Evolutionary conservation across 2,113 vertebrate species (phyloP), one percentile per base, ranked within the genome.

Genomic region (Muntiacus reevesi): DNA sequence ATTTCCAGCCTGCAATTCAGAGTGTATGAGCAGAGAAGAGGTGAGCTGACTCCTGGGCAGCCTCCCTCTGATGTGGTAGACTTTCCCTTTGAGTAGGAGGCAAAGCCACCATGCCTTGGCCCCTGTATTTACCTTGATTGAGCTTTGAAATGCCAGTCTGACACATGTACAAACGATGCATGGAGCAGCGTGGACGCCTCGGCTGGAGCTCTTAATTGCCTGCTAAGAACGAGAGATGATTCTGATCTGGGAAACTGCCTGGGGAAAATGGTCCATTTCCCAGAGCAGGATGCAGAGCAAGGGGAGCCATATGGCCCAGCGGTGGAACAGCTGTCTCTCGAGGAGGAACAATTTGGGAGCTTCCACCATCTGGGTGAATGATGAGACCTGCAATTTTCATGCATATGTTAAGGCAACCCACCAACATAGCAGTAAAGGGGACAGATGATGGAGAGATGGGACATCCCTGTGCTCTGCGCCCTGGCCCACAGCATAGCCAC

Each of bases 281-380:
- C 87, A 81, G 96, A 55, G 95, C 45, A 87, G 97, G 96, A 93
- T 50, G 82, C 94, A 84, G 95, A 95, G 94, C 97, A 88, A 86
- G 90, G 97, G 96, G 95, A 97, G 95, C 98, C 99, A 99, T 98
- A 98, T 98, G 98, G 98, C 95, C 98, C 91, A 98, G 98, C 67
- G 96, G 98, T 98, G 98, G 97, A 98, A 98, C 98, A 99, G 98
- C 99, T 99, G 99, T 97, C 98, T 96, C 97, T 95, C 30, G 62
- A 98, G 98, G 96, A 98, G 96, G 84, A 97, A 91, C 96, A 92
- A 94, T 98, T 98, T 28, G 59, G 98, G 95, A 98, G 97, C 98
- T 96, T 96, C 97, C 95, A 94, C 98, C 98, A 98, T 98, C 99
- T 99, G 99, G 98, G 94, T 96, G 97, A 98, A 97, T 98, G 97